phyloP scores from a whole-genome alignment of 2,888 invertebrate species.

The Drosophila recens region DNA sequence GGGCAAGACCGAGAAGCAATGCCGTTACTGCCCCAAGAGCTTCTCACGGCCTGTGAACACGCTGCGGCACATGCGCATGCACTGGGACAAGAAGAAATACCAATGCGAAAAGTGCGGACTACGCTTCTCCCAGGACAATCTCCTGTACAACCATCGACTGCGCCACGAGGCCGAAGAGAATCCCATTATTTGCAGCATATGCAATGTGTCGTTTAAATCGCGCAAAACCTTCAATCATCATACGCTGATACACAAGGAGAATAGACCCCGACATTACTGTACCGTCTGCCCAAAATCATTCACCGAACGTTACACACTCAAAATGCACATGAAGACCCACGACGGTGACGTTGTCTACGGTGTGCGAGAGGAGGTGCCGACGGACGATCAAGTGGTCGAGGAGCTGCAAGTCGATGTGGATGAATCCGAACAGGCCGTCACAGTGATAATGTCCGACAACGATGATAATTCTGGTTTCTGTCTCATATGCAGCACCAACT shows the following conservation, averaged over 20 bases:
- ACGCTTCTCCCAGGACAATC: slow-evolving; percentile 82
- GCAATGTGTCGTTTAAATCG: slow-evolving; percentile 83
- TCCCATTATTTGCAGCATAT: slow-evolving; percentile 81
- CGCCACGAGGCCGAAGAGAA: slow-evolving; percentile 83
- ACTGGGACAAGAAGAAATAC: slow-evolving; percentile 84
- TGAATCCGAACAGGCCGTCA: slow-evolving; percentile 77
- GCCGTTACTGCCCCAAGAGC: slow-evolving; percentile 82
- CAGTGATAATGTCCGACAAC: slow-evolving; percentile 74
- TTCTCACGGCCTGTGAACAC: slow-evolving; percentile 83
- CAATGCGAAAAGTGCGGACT: slow-evolving; percentile 84
- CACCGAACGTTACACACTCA: slow-evolving; percentile 83
- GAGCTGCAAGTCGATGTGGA: slow-evolving; percentile 70
- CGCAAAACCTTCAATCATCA: slow-evolving; percentile 83
- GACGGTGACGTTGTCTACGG: slow-evolving; percentile 70
- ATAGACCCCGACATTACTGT: slow-evolving; percentile 82
- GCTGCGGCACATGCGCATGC: slow-evolving; percentile 83
- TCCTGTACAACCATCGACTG: slow-evolving; percentile 82
- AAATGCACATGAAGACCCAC: slow-evolving; percentile 83
- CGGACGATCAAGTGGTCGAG: slow-evolving; percentile 72
- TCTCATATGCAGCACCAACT: slow-evolving; percentile 77
- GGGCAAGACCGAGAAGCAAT: slow-evolving; percentile 84
- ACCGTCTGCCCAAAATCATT: slow-evolving; percentile 82
- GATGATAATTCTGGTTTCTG: slow-evolving; percentile 70
- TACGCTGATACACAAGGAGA: slow-evolving; percentile 81
- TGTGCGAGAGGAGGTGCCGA: slow-evolving; percentile 62